Evolutionary conservation across 2,113 vertebrate genomes (phyloP).

Genomic region (Paratilapia polleni): DNA sequence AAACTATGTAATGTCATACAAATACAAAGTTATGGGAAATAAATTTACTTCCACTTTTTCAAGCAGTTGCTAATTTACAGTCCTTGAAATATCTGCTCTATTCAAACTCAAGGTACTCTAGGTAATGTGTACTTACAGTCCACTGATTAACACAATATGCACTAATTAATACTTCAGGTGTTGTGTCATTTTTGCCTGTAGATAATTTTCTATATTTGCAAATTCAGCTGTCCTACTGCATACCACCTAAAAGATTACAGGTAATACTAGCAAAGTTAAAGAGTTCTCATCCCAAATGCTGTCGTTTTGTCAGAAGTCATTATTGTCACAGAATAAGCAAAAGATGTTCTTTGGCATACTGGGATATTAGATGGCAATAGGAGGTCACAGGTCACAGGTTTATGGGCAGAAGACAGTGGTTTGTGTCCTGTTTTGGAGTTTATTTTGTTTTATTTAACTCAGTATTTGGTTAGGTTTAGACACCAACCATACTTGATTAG

Average conservation of each 20-base stretch:
- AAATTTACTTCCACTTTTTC: neutral
- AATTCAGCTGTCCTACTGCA: neutral
- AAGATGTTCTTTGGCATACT: neutral
- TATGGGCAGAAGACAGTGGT: neutral
- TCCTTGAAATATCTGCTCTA: neutral
- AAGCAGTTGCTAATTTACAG: neutral
- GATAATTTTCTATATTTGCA: neutral
- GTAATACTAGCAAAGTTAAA: too few species aligned
- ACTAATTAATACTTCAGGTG: neutral
- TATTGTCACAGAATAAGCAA: neutral
- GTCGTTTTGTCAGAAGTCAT: neutral
- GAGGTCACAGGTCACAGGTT: too few species aligned
- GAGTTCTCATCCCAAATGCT: neutral
- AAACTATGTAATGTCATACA: neutral
- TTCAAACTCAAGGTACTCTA: neutral
- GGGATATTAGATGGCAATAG: too few species aligned
- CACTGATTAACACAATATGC: neutral
- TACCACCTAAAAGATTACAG: neutral
- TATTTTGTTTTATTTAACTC: too few species aligned
- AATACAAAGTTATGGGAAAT: neutral
- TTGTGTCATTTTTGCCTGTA: neutral
- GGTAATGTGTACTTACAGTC: neutral
- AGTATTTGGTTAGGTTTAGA: too few species aligned
- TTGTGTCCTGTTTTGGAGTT: neutral
- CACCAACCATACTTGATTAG: too few species aligned